A percentile compares a stretch with the other conserved stretches of the same genome.
These are phyloP conservation scores for Stratiomys singularior DNA, from an alignment of 2,888 invertebrate genomes.

Conservation along the genomic window DNA sequence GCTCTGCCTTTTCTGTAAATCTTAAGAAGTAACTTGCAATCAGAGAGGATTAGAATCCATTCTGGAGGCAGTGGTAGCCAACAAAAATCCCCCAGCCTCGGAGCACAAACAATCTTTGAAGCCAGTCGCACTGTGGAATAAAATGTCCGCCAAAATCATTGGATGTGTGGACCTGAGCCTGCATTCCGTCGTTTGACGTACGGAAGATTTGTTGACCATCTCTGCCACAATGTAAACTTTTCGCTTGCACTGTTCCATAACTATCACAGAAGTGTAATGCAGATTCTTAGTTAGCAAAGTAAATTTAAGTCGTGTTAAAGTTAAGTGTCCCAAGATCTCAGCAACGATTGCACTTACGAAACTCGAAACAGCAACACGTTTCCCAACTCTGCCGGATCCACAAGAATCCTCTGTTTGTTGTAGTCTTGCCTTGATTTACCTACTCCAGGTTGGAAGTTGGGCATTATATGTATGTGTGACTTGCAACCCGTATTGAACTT, in stretches of 20 bases:
- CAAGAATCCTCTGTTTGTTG: neutral
- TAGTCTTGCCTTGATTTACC: conserved; percentile 20
- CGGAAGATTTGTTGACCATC: too few species aligned
- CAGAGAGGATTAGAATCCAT: too few species aligned
- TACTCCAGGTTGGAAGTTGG: neutral
- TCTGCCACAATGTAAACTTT: too few species aligned
- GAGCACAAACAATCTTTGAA: too few species aligned
- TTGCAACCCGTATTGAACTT: conserved; percentile 23
- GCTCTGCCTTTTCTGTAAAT: neutral
- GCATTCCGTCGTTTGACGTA: too few species aligned
- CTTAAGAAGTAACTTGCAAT: too few species aligned
- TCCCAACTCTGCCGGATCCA: neutral
- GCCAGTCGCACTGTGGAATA: too few species aligned
- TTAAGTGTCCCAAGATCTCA: conserved; percentile 40
- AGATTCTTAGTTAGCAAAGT: conserved; percentile 14
- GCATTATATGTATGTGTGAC: neutral
- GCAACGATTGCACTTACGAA: conserved; percentile 7
- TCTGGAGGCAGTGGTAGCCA: too few species aligned
- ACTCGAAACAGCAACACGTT: conserved; percentile 15
- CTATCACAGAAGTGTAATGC: neutral
- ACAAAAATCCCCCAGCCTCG: neutral
- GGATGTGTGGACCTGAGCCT: too few species aligned
- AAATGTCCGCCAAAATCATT: too few species aligned
- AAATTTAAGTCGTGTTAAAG: conserved; percentile 35
- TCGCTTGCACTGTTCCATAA: neutral